phyloP scores from a whole-genome alignment of 2,797 vertebrate species.

The Mus caroli region DNA sequence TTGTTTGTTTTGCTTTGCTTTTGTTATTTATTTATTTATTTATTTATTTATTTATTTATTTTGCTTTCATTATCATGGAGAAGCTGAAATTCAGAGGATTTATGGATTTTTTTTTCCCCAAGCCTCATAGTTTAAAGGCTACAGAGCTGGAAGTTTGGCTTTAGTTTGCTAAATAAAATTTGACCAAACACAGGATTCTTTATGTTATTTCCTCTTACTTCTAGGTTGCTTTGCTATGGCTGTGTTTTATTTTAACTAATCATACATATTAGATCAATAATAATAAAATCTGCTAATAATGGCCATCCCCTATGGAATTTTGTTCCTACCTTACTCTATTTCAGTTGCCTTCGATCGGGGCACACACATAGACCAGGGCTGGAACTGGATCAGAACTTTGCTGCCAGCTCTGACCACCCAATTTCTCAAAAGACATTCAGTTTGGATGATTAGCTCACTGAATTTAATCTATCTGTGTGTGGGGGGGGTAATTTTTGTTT shows the following conservation, averaged over 20 bases:
- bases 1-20: not conserved
- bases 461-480: constrained; percentile 59
- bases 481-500: constrained; percentile 73
- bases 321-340: not conserved
- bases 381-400: not conserved
- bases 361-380: not conserved
- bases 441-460: constrained; percentile 48
- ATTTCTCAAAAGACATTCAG: not conserved
- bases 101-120: not conserved
- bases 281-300: not conserved
- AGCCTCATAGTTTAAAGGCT: not conserved
- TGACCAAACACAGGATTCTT: not conserved
- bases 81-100: constrained; percentile 25
- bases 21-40: not conserved
- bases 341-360: not conserved
- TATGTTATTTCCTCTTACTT: not conserved
- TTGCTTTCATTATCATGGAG: not conserved
- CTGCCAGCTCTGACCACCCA: not conserved
- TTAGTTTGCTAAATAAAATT: constrained; percentile 40
- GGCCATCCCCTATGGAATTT: not conserved
- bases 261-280: not conserved
- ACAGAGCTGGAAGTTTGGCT: not conserved
- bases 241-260: constrained; percentile 40
- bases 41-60: not conserved
- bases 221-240: not conserved